phyloP scores from a whole-genome alignment of 2,888 invertebrate genomes.

The Apotomis turbidana region DNA sequence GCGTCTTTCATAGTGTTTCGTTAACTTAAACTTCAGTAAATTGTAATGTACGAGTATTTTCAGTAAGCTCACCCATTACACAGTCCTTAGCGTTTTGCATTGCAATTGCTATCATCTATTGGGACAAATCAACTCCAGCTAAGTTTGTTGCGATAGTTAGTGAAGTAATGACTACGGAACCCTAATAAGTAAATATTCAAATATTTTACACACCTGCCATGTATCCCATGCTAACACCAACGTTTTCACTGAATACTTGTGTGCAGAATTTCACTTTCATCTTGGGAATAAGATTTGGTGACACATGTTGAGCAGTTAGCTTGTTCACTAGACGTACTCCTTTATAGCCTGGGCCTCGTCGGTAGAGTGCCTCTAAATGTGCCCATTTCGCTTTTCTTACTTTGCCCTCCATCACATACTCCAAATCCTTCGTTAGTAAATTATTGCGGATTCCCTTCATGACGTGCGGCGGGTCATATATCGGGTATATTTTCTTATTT shows the following conservation, averaged over 20 bases:
- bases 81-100: background rate
- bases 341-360: constrained; percentile 27
- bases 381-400: constrained; percentile 40
- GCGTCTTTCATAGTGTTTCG: no score
- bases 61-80: background rate
- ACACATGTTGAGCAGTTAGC: constrained; percentile 41
- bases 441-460: constrained; percentile 43
- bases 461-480: constrained; percentile 38
- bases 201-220: constrained; percentile 26
- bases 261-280: constrained; percentile 44
- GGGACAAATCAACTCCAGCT: background rate
- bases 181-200: background rate
- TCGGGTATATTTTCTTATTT: constrained; percentile 24
- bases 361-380: constrained; percentile 37
- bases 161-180: no score
- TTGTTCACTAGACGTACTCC: constrained; percentile 22
- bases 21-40: no score
- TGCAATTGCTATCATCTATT: constrained; percentile 1
- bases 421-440: constrained; percentile 38
- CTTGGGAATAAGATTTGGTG: constrained; percentile 42
- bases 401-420: constrained; percentile 36
- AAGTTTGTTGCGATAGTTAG: constrained; percentile 4
- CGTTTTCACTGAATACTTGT: constrained; percentile 43
- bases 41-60: background rate
- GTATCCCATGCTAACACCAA: constrained; percentile 40